Evolutionary conservation across 2,113 vertebrate genomes (phyloP).

Genomic region (Sylvia atricapilla): DNA sequence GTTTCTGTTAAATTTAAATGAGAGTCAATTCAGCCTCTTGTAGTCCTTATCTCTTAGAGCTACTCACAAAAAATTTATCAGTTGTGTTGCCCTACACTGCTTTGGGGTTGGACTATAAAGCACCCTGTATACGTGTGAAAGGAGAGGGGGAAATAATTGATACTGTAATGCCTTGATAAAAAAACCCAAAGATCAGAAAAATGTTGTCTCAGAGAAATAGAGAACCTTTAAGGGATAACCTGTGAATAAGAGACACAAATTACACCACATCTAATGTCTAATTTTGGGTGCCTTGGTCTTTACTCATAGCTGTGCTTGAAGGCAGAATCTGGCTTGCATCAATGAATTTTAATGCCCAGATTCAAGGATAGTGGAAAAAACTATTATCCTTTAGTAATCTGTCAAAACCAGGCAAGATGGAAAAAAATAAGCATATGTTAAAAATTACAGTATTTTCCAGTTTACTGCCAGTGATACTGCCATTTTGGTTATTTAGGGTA

Average conservation of each 20-base stretch:
- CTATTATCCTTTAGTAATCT: neutral
- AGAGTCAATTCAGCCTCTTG: neutral
- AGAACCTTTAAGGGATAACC: neutral
- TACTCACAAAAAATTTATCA: neutral
- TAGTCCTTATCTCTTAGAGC: neutral
- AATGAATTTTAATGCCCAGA: neutral
- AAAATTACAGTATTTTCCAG: neutral
- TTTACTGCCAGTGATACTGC: neutral
- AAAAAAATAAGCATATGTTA: neutral
- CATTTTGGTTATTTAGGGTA: neutral
- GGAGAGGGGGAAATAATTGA: neutral
- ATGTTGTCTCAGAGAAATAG: neutral
- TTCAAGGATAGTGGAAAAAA: neutral
- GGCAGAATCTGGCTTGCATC: neutral
- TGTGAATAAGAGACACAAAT: neutral
- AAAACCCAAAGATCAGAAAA: neutral
- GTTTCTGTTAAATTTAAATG: neutral
- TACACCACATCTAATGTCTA: neutral
- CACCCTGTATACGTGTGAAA: neutral
- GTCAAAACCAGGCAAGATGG: neutral
- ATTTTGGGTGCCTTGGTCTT: neutral
- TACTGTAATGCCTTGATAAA: rapidly evolving
- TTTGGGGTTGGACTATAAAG: neutral
- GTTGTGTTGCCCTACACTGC: neutral
- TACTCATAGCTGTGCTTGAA: neutral